phyloP scores from a whole-genome alignment of 2,113 vertebrate species.

The Cavia aperea region DNA sequence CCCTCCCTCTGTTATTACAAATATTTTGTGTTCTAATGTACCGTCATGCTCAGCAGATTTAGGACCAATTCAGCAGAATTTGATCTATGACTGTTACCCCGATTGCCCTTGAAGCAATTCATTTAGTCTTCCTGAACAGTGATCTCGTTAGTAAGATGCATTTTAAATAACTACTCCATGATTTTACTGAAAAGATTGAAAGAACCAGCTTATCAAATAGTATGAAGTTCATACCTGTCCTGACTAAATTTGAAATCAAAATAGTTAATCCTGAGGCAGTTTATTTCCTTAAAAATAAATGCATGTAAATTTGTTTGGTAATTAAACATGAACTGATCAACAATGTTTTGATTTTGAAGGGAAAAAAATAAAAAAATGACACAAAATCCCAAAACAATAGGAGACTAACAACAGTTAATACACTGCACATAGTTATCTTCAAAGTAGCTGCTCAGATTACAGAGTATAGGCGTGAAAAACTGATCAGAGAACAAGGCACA shows the following conservation, averaged over 20 bases:
- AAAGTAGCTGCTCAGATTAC: too few species aligned
- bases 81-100: neutral
- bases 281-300: neutral
- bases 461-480: too few species aligned
- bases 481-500: too few species aligned
- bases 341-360: neutral
- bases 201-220: neutral
- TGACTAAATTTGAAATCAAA: neutral
- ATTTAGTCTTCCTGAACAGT: constrained; percentile 13
- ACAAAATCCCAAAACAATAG: too few species aligned
- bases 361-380: too few species aligned
- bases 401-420: too few species aligned
- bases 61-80: constrained; percentile 46
- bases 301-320: neutral
- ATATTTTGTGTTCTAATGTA: constrained; percentile 22
- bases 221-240: neutral
- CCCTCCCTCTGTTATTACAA: constrained; percentile 28
- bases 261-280: neutral
- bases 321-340: neutral
- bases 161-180: constrained; percentile 31
- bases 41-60: constrained; percentile 13
- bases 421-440: too few species aligned
- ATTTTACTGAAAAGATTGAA: neutral
- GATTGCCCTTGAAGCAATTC: constrained; percentile 14
- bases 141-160: constrained; percentile 8